phyloP scores from a whole-genome alignment of 2,113 vertebrate species.

The Ovis canadensis region DNA sequence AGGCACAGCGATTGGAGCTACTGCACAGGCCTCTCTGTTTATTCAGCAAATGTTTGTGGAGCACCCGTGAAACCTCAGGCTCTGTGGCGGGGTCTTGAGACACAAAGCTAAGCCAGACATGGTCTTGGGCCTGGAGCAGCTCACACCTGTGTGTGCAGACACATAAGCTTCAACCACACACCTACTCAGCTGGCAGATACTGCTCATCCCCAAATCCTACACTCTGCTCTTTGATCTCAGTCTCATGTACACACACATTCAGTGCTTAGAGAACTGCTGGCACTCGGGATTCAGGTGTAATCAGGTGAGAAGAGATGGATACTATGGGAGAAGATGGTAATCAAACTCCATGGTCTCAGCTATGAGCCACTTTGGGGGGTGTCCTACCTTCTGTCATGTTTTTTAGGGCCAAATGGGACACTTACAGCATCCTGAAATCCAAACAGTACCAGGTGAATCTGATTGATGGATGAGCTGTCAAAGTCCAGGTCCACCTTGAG shows the following conservation, averaged over 20 bases:
- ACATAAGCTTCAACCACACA: neutral
- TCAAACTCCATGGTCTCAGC: neutral
- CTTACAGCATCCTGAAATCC: conserved; percentile 96
- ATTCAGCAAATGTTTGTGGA: neutral
- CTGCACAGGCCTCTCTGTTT: neutral
- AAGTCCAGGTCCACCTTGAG: conserved; percentile 94
- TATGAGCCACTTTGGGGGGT: neutral
- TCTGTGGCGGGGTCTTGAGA: neutral
- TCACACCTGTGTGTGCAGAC: neutral
- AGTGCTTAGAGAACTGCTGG: neutral
- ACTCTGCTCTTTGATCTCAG: neutral
- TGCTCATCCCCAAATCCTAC: neutral
- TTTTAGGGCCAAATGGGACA: neutral
- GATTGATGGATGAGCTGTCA: conserved; percentile 92
- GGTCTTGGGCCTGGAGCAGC: neutral
- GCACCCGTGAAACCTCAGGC: neutral
- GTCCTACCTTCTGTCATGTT: neutral
- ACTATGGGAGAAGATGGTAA: neutral
- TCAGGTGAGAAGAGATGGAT: neutral
- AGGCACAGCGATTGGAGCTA: neutral
- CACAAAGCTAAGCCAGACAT: neutral
- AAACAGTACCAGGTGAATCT: conserved; percentile 94
- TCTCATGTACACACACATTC: neutral
- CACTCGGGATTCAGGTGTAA: neutral
- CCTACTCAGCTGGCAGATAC: neutral